Percentiles rank a stretch among this genome's conserved stretches.
Evolutionary conservation across 92 coral and sea anemone genomes (phyloP).

Genomic region (Porites evermanni): DNA sequence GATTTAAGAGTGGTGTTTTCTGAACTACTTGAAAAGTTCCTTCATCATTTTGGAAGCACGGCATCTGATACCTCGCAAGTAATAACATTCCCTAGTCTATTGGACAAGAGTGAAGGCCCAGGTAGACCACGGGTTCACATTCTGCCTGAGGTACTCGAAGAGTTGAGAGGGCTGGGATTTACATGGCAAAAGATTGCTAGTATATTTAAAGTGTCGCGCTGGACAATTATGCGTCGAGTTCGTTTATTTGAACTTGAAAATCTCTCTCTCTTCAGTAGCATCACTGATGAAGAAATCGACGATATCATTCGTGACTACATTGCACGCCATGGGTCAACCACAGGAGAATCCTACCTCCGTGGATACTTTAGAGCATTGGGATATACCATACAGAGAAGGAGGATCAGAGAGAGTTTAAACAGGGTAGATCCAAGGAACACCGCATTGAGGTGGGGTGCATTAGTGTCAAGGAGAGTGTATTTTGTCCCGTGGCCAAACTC

Average conservation of each 20-base stretch:
- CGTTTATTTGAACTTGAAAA: constrained; percentile 41
- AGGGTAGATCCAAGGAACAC: constrained; percentile 82
- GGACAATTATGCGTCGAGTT: constrained; percentile 68
- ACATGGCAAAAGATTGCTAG: constrained; percentile 57
- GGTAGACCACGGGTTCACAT: constrained; percentile 52
- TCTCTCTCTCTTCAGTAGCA: constrained; percentile 36
- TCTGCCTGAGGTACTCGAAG: constrained; percentile 49
- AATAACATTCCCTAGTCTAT: background rate
- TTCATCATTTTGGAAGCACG: constrained; percentile 16
- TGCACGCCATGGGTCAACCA: constrained; percentile 66
- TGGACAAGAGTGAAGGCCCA: constrained; percentile 35
- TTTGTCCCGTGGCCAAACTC: constrained; percentile 73
- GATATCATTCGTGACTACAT: constrained; percentile 47
- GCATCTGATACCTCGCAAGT: background rate
- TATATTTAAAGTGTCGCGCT: constrained; percentile 59
- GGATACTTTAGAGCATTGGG: constrained; percentile 64
- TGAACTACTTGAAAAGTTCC: constrained; percentile 34
- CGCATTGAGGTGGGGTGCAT: constrained; percentile 19
- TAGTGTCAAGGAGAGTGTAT: too few species aligned
- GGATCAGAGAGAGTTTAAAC: constrained; percentile 69
- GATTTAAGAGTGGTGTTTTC: constrained; percentile 39
- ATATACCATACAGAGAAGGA: constrained; percentile 58
- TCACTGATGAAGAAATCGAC: constrained; percentile 52
- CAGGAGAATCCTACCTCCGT: constrained; percentile 61
- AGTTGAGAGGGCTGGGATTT: constrained; percentile 58